Conservation (phyloP, 2,888 invertebrate genomes). For the Drosophila merina region DNA sequence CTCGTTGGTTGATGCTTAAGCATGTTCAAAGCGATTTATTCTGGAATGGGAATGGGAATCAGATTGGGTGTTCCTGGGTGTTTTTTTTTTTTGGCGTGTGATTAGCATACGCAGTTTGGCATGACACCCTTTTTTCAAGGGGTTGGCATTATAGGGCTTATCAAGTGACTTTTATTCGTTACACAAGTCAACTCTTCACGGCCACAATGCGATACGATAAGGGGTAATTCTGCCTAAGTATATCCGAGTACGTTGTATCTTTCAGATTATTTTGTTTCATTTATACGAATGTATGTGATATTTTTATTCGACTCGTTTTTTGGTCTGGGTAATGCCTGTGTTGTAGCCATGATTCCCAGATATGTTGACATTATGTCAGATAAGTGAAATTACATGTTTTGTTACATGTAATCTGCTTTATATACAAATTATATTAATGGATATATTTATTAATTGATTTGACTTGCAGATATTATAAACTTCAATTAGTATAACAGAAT, state of each 20-base stretch:
- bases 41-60: slow-evolving; percentile 30
- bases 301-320: slow-evolving; percentile 47
- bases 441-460: slow-evolving; percentile 3
- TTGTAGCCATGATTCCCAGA: slow-evolving; percentile 56
- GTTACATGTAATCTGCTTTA: slow-evolving; percentile 41
- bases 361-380: slow-evolving; percentile 75
- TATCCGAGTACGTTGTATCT: slow-evolving; percentile 3
- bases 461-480: neutral
- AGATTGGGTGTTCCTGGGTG: slow-evolving; percentile 30
- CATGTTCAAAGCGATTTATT: slow-evolving; percentile 58
- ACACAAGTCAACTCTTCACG: slow-evolving; percentile 69
- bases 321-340: slow-evolving; percentile 41
- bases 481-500: neutral
- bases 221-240: slow-evolving; percentile 52
- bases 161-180: slow-evolving; percentile 72
- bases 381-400: slow-evolving; percentile 78
- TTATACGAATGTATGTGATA: slow-evolving; percentile 66
- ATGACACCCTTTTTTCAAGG: slow-evolving; percentile 67
- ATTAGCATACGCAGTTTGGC: slow-evolving; percentile 72
- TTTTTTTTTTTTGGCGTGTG: slow-evolving; percentile 48
- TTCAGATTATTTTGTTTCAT: slow-evolving; percentile 53
- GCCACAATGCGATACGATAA: slow-evolving; percentile 56
- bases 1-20: slow-evolving; percentile 69
- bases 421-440: slow-evolving; percentile 40
- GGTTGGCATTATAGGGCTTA: slow-evolving; percentile 72